Evolutionary conservation across 2,797 vertebrate species (phyloP).

Genomic region (Fringilla coelebs): DNA sequence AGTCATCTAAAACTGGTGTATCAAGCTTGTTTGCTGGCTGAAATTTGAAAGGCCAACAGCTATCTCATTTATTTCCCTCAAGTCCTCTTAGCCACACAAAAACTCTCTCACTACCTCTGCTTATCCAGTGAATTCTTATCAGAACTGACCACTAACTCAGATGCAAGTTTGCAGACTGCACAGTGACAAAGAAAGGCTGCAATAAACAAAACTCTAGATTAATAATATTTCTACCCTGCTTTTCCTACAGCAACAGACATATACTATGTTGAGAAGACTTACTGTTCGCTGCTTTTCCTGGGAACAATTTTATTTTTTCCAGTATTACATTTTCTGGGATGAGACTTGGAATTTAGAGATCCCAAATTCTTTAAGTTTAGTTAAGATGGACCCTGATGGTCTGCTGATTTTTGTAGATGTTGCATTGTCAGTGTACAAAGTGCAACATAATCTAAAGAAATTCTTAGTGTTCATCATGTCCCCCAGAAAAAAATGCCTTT

Average conservation of each 20-base stretch:
- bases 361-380: neutral
- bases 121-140: neutral
- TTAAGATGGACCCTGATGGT: neutral
- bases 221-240: neutral
- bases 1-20: neutral
- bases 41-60: neutral
- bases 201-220: neutral
- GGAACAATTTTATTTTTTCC: neutral
- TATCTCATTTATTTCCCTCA: neutral
- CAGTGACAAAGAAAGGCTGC: neutral
- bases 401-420: neutral
- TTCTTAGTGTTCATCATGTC: neutral
- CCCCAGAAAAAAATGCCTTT: neutral
- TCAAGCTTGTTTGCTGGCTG: neutral
- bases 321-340: neutral
- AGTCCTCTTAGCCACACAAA: neutral
- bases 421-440: neutral
- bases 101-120: neutral
- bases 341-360: neutral
- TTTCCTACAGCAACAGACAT: neutral
- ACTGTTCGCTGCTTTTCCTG: neutral
- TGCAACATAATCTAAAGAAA: neutral
- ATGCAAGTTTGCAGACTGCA: neutral
- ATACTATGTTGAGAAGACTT: neutral
- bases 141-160: neutral